These are phyloP conservation scores for Heliconius himera DNA, from an alignment of 1,140 invertebrate genomes.

Conservation along the genomic window DNA sequence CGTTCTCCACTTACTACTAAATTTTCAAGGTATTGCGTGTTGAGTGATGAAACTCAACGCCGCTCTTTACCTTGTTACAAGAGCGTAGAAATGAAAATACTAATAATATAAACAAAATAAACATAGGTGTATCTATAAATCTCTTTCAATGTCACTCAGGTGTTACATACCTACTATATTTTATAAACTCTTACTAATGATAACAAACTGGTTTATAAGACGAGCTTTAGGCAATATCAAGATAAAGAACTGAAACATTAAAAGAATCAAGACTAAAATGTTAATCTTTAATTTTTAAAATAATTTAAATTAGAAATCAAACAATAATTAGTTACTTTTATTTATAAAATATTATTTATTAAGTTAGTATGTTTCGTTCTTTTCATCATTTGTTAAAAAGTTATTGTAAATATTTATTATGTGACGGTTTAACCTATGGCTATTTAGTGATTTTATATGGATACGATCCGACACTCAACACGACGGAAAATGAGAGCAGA, in stretches of 20 bases:
- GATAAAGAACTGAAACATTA: not conserved
- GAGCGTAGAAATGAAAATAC: no score
- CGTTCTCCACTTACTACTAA: not conserved
- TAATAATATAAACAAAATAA: no score
- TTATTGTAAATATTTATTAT: no score
- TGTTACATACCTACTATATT: not conserved
- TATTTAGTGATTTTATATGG: no score
- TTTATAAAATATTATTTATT: no score
- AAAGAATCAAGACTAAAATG: not conserved
- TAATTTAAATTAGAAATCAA: not conserved
- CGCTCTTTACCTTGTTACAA: no score
- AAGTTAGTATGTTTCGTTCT: no score
- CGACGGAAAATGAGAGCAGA: no score
- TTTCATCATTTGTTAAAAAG: no score
- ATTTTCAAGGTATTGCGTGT: not conserved
- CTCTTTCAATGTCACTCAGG: constrained; percentile 6
- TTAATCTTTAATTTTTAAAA: not conserved
- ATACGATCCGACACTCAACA: no score
- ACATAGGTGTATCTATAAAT: not conserved
- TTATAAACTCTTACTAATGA: not conserved
- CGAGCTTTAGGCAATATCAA: not conserved
- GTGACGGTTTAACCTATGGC: no score
- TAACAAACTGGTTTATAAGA: not conserved
- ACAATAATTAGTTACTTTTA: not conserved
- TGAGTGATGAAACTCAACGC: not conserved